These are phyloP conservation scores for Cassiopea xamachana DNA, from an alignment of 30 jellyfish, hydroid and myxozoan species.

Conservation along the genomic window DNA sequence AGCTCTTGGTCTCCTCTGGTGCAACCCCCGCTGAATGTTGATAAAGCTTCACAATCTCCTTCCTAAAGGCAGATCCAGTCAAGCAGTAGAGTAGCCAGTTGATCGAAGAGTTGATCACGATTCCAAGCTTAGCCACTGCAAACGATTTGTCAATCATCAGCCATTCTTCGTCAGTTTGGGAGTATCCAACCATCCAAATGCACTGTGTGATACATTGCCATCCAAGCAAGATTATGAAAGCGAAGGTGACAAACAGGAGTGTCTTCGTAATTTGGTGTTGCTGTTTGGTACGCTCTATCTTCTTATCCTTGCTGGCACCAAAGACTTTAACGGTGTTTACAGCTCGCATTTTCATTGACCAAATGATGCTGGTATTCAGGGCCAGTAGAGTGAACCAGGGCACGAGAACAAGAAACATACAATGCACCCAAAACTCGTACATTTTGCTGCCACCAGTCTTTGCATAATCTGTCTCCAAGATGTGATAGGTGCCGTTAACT, in stretches of 20 bases:
- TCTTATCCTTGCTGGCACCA: constrained; percentile 1
- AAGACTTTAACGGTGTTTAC: not conserved
- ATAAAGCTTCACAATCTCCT: constrained; percentile 37
- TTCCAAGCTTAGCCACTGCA: constrained; percentile 77
- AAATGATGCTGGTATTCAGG: constrained; percentile 66
- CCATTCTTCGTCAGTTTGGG: constrained; percentile 11
- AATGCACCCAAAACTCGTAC: constrained; percentile 90
- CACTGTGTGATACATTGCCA: constrained; percentile 92
- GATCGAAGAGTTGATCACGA: constrained; percentile 70
- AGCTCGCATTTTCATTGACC: constrained; percentile 36
- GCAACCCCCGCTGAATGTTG: not conserved
- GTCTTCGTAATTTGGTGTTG: constrained; percentile 78
- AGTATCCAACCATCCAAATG: constrained; percentile 73
- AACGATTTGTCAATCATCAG: constrained; percentile 40
- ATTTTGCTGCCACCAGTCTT: constrained; percentile 49
- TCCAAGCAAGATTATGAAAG: constrained; percentile 78
- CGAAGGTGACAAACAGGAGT: constrained; percentile 72
- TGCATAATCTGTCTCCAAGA: constrained; percentile 65
- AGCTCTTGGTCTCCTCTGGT: constrained; percentile 13
- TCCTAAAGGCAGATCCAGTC: constrained; percentile 67
- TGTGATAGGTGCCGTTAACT: constrained; percentile 61
- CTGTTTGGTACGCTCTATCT: constrained; percentile 25
- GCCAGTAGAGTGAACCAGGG: constrained; percentile 75
- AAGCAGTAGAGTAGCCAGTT: constrained; percentile 68
- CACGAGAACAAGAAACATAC: constrained; percentile 76